These are phyloP conservation scores for Pararge aegeria DNA, from an alignment of 1,140 invertebrate genomes.

Conservation along the genomic window DNA sequence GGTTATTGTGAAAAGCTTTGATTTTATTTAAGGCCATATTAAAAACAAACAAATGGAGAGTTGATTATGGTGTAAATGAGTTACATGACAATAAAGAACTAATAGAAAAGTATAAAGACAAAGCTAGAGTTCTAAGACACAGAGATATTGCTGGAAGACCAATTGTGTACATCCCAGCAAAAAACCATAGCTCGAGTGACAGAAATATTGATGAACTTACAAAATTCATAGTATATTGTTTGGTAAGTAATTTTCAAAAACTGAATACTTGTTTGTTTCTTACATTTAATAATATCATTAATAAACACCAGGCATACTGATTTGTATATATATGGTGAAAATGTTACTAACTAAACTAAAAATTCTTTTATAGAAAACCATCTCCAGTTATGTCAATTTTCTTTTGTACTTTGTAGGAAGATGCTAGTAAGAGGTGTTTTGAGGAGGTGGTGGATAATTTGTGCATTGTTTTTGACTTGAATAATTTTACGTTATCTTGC, in stretches of 20 bases:
- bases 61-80: conserved; percentile 83
- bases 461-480: conserved; percentile 88
- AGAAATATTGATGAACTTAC: conserved; percentile 87
- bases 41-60: conserved; percentile 89
- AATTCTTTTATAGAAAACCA: too few species aligned
- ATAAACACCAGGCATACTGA: too few species aligned
- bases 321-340: too few species aligned
- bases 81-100: conserved; percentile 81
- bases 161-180: conserved; percentile 88
- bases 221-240: conserved; percentile 87
- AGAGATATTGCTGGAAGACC: conserved; percentile 86
- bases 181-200: conserved; percentile 86
- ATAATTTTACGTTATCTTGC: conserved; percentile 85
- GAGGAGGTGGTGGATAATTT: conserved; percentile 89
- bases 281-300: too few species aligned
- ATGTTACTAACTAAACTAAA: too few species aligned
- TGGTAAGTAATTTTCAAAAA: conserved; percentile 75
- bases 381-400: conserved; percentile 15
- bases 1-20: too few species aligned
- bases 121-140: conserved; percentile 84
- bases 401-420: conserved; percentile 79
- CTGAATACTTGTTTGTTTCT: too few species aligned
- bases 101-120: conserved; percentile 82
- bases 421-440: conserved; percentile 87
- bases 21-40: conserved; percentile 82